Conservation (phyloP, 2,797 vertebrate genomes). For the Micrastur ruficollis region DNA sequence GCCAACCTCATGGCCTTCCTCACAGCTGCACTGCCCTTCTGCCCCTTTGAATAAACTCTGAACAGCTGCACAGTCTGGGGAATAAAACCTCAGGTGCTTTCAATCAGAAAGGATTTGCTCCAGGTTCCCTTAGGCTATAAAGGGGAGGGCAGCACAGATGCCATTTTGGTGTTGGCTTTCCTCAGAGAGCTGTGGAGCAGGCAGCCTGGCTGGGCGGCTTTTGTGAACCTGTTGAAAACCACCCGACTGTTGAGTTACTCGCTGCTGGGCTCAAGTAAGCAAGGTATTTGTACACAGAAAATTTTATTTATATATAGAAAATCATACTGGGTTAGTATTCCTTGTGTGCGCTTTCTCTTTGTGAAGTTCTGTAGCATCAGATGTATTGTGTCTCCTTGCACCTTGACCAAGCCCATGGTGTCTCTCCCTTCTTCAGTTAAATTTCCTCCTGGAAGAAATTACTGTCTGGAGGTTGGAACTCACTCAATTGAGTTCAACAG, state of each 20-base stretch:
- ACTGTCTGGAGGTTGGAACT: neutral
- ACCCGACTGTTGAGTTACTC: fast-evolving
- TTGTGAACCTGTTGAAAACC: fast-evolving
- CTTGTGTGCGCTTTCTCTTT: neutral
- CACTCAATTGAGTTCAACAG: no score
- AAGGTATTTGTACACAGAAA: neutral
- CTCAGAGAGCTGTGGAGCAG: fast-evolving
- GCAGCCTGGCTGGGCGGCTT: fast-evolving
- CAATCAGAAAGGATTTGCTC: fast-evolving
- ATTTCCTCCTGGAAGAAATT: neutral
- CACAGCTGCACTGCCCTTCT: neutral
- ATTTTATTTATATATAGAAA: neutral
- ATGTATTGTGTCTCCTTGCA: fast-evolving
- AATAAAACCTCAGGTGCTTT: neutral
- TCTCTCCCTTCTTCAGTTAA: neutral
- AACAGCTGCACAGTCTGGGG: neutral
- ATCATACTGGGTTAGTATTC: fast-evolving
- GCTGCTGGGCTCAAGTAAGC: neutral
- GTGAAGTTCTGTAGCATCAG: neutral
- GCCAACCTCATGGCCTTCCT: neutral
- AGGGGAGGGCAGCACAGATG: fast-evolving
- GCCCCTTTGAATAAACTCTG: fast-evolving
- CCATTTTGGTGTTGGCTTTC: fast-evolving
- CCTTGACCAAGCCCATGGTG: fast-evolving
- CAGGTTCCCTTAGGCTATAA: neutral